These are phyloP conservation scores for Folsomia manolachei DNA, from an alignment of 2,888 invertebrate species.

Conservation along the genomic window DNA sequence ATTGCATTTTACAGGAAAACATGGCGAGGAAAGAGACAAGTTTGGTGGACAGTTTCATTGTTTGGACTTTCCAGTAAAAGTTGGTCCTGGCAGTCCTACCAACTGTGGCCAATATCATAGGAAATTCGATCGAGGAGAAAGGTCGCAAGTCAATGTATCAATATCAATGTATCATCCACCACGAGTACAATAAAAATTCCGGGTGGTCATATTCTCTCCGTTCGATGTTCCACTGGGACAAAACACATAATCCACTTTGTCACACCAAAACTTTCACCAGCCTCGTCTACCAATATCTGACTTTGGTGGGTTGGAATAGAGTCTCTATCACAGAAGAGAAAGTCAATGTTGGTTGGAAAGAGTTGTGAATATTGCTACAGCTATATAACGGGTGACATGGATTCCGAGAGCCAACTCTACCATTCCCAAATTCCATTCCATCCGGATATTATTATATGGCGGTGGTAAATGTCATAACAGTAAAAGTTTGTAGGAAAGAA, in stretches of 20 bases:
- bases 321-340: neutral
- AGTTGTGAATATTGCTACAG: neutral
- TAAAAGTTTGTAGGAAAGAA: no score
- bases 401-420: no score
- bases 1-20: no score
- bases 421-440: neutral
- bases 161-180: neutral
- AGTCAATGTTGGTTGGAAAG: neutral
- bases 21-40: neutral
- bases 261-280: neutral
- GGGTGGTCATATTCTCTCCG: neutral
- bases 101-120: neutral
- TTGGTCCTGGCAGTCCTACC: neutral
- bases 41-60: neutral
- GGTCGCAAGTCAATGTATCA: neutral
- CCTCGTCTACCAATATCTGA: no score
- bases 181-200: neutral
- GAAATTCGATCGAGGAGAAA: neutral
- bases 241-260: neutral
- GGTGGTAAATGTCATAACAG: no score
- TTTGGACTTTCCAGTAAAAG: neutral
- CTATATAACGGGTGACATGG: no score
- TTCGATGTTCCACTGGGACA: neutral
- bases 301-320: no score
- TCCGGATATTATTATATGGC: no score